Evolutionary conservation across 2,113 vertebrate species (phyloP).

Genomic region (Vidua chalybeata): DNA sequence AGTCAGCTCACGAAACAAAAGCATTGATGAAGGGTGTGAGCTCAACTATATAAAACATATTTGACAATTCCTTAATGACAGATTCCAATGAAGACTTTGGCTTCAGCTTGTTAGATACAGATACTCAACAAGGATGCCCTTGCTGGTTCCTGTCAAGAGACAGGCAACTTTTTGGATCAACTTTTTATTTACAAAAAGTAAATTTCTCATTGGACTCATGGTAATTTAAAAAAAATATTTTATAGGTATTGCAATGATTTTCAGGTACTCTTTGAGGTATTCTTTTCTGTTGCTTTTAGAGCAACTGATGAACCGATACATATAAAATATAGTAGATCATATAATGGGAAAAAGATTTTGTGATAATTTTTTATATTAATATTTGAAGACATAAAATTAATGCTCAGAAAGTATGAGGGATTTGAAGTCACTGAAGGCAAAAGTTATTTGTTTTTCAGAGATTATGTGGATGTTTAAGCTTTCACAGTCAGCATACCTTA

Average conservation of each 20-base stretch:
- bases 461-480: conserved; percentile 20
- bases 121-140: neutral
- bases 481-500: neutral
- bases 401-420: neutral
- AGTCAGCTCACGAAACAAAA: neutral
- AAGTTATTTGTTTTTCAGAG: conserved; percentile 52
- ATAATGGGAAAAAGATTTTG: neutral
- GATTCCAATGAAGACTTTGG: neutral
- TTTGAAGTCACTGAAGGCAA: conserved; percentile 6
- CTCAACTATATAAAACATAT: neutral
- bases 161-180: neutral
- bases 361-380: conserved; percentile 39
- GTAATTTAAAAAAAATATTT: neutral
- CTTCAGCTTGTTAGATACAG: neutral
- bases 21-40: neutral
- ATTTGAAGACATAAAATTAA: conserved; percentile 32
- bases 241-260: neutral
- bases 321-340: neutral
- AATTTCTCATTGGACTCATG: neutral
- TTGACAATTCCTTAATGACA: neutral
- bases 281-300: neutral
- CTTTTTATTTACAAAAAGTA: neutral
- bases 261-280: neutral
- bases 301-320: neutral
- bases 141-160: neutral